phyloP scores from a whole-genome alignment of 2,888 invertebrate genomes.

The Polyploca ridens region DNA sequence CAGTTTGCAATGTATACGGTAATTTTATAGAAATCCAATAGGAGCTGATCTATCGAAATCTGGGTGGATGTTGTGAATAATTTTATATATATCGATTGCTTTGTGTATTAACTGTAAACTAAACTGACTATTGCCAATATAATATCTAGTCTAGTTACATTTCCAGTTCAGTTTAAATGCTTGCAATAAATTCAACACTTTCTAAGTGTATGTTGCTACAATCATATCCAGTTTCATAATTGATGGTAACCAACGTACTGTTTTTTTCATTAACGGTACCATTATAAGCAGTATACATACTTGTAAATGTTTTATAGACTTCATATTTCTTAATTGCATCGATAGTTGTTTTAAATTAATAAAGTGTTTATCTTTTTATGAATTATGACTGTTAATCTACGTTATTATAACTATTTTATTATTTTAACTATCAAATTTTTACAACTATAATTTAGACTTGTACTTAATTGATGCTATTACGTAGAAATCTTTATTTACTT shows the following conservation, averaged over 20 bases:
- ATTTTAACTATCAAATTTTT: slow-evolving; percentile 20
- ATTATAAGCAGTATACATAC: not conserved
- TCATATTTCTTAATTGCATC: slow-evolving; percentile 38
- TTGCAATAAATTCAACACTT: slow-evolving; percentile 37
- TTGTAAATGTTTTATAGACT: slow-evolving; percentile 21
- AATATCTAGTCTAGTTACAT: not conserved
- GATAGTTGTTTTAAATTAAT: slow-evolving; percentile 23
- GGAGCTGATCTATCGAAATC: too few species aligned
- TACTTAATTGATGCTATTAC: slow-evolving; percentile 13
- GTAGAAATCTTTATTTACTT: slow-evolving; percentile 12
- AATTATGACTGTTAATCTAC: slow-evolving; percentile 36
- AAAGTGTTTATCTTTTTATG: slow-evolving; percentile 31
- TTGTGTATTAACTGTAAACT: too few species aligned
- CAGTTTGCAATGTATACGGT: not conserved
- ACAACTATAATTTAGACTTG: slow-evolving; percentile 8
- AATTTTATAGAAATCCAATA: not conserved
- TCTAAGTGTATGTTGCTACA: slow-evolving; percentile 37
- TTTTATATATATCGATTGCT: too few species aligned
- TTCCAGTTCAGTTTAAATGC: slow-evolving; percentile 21
- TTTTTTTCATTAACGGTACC: slow-evolving; percentile 12
- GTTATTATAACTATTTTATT: slow-evolving; percentile 33
- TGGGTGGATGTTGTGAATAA: too few species aligned
- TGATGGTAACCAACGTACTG: slow-evolving; percentile 24
- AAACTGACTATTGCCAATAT: not conserved
- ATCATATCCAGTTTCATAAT: slow-evolving; percentile 17